Evolutionary conservation across 30 jellyfish, hydroid and myxozoan species (phyloP).

Genomic region (Clytia hemisphaerica): DNA sequence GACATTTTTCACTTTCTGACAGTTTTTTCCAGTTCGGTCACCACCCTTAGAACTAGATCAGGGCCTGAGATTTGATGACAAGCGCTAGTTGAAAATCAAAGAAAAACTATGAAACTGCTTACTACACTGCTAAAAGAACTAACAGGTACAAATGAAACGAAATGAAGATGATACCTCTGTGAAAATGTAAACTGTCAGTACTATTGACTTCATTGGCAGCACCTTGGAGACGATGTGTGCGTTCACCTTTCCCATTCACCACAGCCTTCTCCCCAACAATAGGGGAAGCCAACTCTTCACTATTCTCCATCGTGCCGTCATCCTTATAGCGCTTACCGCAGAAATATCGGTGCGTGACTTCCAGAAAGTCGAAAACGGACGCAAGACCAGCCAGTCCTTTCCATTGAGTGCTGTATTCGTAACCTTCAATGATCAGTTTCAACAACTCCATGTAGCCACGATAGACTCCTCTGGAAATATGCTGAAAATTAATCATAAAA

Average conservation of each 20-base stretch:
- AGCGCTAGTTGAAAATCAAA: no score
- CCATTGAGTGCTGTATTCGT: conserved; percentile 46
- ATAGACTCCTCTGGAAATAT: conserved; percentile 62
- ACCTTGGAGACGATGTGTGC: neutral
- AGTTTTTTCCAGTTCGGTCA: no score
- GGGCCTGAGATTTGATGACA: no score
- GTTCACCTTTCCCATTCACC: neutral
- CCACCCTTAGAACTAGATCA: no score
- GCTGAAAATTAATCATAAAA: conserved; percentile 48
- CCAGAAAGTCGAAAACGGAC: conserved; percentile 66
- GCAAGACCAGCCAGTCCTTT: conserved; percentile 80
- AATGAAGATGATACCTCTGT: conserved; percentile 38
- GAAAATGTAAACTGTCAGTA: conserved; percentile 65
- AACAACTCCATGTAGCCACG: conserved; percentile 65
- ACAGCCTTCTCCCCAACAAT: neutral
- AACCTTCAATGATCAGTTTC: conserved; percentile 70
- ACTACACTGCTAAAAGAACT: no score
- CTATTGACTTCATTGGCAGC: conserved; percentile 65
- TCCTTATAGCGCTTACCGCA: conserved; percentile 79
- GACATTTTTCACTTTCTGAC: no score
- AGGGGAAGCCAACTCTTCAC: neutral
- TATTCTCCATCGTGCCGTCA: conserved; percentile 18
- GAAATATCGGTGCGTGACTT: conserved; percentile 68
- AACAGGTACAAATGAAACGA: no score
- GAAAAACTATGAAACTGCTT: no score